Evolutionary conservation across 2,797 vertebrate genomes (phyloP).

Genomic region (Rhabdomys pumilio): DNA sequence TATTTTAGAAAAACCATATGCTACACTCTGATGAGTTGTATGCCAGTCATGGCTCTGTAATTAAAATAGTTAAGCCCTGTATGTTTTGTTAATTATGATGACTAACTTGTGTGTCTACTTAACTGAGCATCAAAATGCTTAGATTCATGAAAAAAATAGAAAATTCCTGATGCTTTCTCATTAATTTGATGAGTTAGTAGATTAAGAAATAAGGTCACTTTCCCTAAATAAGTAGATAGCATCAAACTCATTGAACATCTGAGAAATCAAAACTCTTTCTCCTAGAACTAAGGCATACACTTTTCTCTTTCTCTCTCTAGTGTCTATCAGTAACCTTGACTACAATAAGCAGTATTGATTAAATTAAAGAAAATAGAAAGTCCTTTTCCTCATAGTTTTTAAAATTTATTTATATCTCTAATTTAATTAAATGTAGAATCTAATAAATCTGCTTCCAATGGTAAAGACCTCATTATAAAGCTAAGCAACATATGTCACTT

Average conservation of each 20-base stretch:
- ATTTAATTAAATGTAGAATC: neutral
- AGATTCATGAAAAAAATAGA: neutral
- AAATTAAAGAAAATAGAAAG: neutral
- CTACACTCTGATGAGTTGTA: neutral
- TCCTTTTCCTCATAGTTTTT: neutral
- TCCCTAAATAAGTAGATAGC: neutral
- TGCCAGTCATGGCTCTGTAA: conserved; percentile 48
- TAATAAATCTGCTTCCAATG: neutral
- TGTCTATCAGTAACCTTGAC: neutral
- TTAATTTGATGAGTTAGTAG: neutral
- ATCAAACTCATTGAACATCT: neutral
- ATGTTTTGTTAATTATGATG: conserved; percentile 15
- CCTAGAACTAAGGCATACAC: neutral
- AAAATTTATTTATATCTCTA: neutral
- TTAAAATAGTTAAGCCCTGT: neutral
- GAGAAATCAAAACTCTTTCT: neutral
- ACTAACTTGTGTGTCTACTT: neutral
- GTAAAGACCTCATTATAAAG: neutral
- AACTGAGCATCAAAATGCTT: neutral
- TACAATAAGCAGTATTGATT: neutral
- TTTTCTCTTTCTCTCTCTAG: neutral
- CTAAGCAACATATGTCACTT: neutral
- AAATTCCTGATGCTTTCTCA: neutral
- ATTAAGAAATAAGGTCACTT: neutral
- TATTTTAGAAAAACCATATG: conserved; percentile 43